phyloP scores from a whole-genome alignment of 2,113 vertebrate species.

The Rhea americana region DNA sequence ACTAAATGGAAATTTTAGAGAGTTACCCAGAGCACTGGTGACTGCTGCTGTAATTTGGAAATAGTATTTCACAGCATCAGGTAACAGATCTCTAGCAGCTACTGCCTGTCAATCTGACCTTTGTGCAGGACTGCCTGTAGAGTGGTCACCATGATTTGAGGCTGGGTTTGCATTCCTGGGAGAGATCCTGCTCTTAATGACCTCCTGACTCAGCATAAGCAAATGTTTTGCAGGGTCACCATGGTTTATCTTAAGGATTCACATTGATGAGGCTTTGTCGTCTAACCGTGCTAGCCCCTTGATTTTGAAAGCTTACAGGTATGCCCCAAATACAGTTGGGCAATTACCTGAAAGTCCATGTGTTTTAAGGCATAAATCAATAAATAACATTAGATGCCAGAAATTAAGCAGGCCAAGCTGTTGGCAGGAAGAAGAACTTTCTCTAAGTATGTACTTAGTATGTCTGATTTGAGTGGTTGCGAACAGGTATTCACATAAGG shows the following conservation, averaged over 20 bases:
- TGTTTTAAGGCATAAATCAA: not conserved
- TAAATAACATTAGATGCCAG: not conserved
- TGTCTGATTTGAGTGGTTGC: not conserved
- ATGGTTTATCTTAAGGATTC: not conserved
- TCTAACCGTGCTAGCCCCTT: not conserved
- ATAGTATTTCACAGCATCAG: not conserved
- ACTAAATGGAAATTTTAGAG: not conserved
- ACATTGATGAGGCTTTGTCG: accelerated
- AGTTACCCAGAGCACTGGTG: not conserved
- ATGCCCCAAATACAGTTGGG: not conserved
- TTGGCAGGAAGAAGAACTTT: not conserved
- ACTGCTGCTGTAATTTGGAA: not conserved
- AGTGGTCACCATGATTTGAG: not conserved
- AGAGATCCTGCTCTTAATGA: not conserved
- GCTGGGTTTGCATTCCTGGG: not conserved
- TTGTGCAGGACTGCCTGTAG: not conserved
- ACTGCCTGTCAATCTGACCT: not conserved
- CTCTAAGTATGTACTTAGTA: not conserved
- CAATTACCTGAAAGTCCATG: not conserved
- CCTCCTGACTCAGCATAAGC: accelerated
- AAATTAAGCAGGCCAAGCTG: not conserved
- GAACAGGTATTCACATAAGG: not conserved
- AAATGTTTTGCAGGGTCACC: not conserved
- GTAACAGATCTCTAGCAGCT: not conserved
- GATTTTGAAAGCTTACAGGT: not conserved